These are phyloP conservation scores for Vannuccia rotundouncinata DNA, from an alignment of 2,888 invertebrate genomes.

Conservation along the genomic window DNA sequence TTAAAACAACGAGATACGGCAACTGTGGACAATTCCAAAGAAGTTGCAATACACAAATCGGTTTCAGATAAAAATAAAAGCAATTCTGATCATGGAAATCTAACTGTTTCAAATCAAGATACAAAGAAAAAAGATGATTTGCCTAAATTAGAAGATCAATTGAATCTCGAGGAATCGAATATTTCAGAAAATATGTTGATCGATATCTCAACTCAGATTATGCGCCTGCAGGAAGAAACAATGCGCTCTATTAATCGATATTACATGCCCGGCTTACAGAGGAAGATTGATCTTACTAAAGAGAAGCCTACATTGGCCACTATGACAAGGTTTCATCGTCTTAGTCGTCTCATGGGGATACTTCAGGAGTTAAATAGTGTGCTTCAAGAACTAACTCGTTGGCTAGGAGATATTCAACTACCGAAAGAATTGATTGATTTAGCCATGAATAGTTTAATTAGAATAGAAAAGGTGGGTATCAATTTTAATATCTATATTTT, in stretches of 20 bases:
- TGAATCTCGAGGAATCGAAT: neutral
- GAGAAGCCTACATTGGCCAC: constrained; percentile 2
- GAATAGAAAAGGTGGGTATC: neutral
- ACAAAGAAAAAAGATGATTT: too few relatives aligned
- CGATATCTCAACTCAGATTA: neutral
- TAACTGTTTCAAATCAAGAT: too few relatives aligned
- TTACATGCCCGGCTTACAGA: neutral
- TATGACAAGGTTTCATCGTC: neutral
- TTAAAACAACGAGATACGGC: too few relatives aligned
- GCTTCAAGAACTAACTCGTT: neutral
- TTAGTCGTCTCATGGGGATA: neutral
- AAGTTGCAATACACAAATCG: neutral
- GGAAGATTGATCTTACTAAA: neutral
- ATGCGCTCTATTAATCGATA: constrained; percentile 4
- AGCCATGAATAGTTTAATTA: neutral
- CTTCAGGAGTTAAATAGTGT: neutral
- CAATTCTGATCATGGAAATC: too few relatives aligned
- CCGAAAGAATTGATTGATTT: neutral
- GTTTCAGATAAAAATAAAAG: neutral
- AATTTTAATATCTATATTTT: too few relatives aligned
- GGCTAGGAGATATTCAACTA: neutral
- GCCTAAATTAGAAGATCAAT: neutral
- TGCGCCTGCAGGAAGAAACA: neutral
- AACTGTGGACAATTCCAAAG: too few relatives aligned
- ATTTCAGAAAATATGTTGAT: neutral